A percentile compares a stretch with the other conserved stretches of the same genome.
Conservation (phyloP, 2,113 vertebrate species). For the Pseudorhombus dupliciocellatus region DNA sequence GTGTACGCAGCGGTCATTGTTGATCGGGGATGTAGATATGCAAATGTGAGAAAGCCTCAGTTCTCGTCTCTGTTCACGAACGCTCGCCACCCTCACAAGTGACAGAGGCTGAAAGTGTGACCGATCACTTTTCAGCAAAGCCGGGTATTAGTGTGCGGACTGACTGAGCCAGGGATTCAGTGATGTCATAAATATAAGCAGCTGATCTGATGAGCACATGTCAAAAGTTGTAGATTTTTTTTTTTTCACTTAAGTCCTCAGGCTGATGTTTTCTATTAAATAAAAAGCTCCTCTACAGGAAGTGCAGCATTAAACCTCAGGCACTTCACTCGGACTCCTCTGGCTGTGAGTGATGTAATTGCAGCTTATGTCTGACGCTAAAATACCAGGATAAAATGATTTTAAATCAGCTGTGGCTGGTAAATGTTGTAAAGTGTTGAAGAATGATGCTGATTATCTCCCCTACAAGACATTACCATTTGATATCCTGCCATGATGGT, state of each 20-base stretch:
- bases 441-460: constrained; percentile 22
- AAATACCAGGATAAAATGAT: constrained; percentile 20
- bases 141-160: background rate
- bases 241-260: constrained; percentile 21
- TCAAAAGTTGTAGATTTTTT: background rate
- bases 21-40: constrained; percentile 5
- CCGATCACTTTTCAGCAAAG: constrained; percentile 23
- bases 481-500: constrained; percentile 37
- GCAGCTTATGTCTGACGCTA: background rate
- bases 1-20: background rate
- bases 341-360: background rate
- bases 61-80: background rate
- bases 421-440: constrained; percentile 23
- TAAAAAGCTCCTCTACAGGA: background rate
- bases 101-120: background rate
- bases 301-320: background rate
- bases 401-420: constrained; percentile 25
- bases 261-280: background rate
- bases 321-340: background rate
- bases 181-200: constrained; percentile 11
- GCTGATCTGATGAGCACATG: constrained; percentile 3
- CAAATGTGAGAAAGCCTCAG: constrained; percentile 3
- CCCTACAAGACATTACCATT: constrained; percentile 21
- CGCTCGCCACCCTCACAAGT: background rate
- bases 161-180: background rate